Conservation (phyloP, 2,113 vertebrate species). For the Brachyhypopomus occidentalis region DNA sequence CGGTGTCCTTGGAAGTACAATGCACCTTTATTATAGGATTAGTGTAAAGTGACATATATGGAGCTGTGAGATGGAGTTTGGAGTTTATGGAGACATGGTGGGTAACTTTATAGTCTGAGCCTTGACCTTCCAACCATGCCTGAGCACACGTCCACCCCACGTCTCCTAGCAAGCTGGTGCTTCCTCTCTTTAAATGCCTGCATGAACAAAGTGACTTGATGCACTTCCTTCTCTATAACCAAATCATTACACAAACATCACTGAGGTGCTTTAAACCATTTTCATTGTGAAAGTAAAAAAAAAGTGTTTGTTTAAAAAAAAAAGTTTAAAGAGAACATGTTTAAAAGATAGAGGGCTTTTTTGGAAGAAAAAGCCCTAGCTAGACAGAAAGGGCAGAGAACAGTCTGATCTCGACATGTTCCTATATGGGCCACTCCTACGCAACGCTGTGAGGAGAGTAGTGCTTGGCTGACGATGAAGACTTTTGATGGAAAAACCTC, state of each 20-base stretch:
- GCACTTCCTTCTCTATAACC: too few relatives aligned
- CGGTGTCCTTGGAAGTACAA: constrained; percentile 7
- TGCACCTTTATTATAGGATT: constrained; percentile 10
- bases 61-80: background rate
- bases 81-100: background rate
- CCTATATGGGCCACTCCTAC: constrained; percentile 57
- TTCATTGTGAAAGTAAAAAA: too few relatives aligned
- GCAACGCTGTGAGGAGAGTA: constrained; percentile 58
- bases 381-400: constrained; percentile 12
- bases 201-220: too few relatives aligned
- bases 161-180: too few relatives aligned
- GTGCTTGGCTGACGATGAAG: constrained; percentile 61
- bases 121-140: background rate
- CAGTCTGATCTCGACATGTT: constrained; percentile 44
- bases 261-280: too few relatives aligned
- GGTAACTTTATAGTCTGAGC: background rate
- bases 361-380: background rate
- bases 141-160: too few relatives aligned
- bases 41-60: background rate
- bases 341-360: too few relatives aligned
- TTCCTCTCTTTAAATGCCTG: too few relatives aligned
- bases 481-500: constrained; percentile 35
- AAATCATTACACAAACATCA: too few relatives aligned
- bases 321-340: too few relatives aligned
- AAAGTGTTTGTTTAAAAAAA: too few relatives aligned